Base-by-base conservation (phyloP, 2,888 invertebrate genomes). In the Thyatira batis region DNA sequence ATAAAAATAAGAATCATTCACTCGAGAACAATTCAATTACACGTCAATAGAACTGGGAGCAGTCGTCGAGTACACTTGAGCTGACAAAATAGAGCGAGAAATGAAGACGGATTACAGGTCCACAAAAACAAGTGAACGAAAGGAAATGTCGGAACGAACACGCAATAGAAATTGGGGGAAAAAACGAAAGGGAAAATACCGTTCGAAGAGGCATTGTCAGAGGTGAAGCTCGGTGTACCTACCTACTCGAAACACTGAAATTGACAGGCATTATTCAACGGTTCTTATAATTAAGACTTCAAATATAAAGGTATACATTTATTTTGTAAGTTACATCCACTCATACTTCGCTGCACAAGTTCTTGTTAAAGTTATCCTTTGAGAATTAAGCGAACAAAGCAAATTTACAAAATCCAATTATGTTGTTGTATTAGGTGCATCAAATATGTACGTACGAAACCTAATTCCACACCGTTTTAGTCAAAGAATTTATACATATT, bases 1-100 rank as follows among this genome's bases (percentile, higher is more conserved):
- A 52, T 52, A 55, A 65, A 63, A 71, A 67, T 67, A 60, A 46
- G 55, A 61, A 56, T 51, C 58, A 60, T 67, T 67, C 67, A 64
- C 59, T 70, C 65, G 71, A 69, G 68, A 72, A 78, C 80, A 75
- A 80, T 78, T 76, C 80, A 80, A 80, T 80, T 80, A 78, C 70
- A 61, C 63, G 67, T 62, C 73, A 69, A 74, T 72, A 69, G 70
- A 65, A 64, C 58, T 53, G 60, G 28, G 46, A 68, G 51, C 58
- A 60, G 53, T 48, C 58, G 58, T 55, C 56, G 55, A 67, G 63
- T 53, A 66, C 66, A 60, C 78, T 73, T 60, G 53, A 69, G 59
- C 69, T 71, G 76, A 74, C 78, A 67, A 70, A 73, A 73, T 71
- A 68, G 58, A 70, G 68, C 69, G 61, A 58, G 63, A 76, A 81